phyloP scores from a whole-genome alignment of 2,888 invertebrate species.

The Keiferia lycopersicella region DNA sequence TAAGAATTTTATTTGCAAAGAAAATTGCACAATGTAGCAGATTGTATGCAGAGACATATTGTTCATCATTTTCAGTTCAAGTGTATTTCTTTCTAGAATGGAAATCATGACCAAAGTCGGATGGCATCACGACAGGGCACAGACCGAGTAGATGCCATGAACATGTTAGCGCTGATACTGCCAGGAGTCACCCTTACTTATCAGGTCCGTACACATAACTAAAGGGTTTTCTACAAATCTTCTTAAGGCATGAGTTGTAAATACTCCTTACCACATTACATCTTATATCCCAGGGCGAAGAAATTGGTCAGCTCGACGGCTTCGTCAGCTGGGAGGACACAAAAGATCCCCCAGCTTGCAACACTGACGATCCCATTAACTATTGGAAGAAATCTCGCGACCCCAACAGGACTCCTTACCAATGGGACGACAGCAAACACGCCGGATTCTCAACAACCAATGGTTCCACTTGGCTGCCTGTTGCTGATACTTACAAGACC shows the following conservation, averaged over 20 bases:
- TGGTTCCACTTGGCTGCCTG: slow-evolving; percentile 82
- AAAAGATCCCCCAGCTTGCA: slow-evolving; percentile 83
- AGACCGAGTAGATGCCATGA: slow-evolving; percentile 86
- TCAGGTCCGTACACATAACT: slow-evolving; percentile 75
- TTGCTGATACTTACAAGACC: slow-evolving; percentile 79
- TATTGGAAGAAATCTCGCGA: slow-evolving; percentile 83
- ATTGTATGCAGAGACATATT: too few species aligned
- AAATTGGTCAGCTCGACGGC: slow-evolving; percentile 89
- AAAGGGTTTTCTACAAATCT: too few species aligned
- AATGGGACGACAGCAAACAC: slow-evolving; percentile 79
- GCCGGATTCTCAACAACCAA: slow-evolving; percentile 73
- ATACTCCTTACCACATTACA: neutral
- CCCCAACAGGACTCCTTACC: slow-evolving; percentile 83
- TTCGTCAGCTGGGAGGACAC: slow-evolving; percentile 83
- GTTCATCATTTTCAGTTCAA: too few species aligned
- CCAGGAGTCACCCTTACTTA: slow-evolving; percentile 93
- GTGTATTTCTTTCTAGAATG: slow-evolving; percentile 74
- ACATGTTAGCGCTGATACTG: slow-evolving; percentile 89
- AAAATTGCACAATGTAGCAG: too few species aligned
- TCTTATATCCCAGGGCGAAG: slow-evolving; percentile 83
- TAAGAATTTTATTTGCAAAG: too few species aligned
- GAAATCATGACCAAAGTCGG: slow-evolving; percentile 88
- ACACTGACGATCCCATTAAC: slow-evolving; percentile 82
- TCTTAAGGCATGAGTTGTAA: too few species aligned
- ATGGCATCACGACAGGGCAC: slow-evolving; percentile 84